phyloP scores from a whole-genome alignment of 2,113 vertebrate genomes.

The Galemys pyrenaicus region DNA sequence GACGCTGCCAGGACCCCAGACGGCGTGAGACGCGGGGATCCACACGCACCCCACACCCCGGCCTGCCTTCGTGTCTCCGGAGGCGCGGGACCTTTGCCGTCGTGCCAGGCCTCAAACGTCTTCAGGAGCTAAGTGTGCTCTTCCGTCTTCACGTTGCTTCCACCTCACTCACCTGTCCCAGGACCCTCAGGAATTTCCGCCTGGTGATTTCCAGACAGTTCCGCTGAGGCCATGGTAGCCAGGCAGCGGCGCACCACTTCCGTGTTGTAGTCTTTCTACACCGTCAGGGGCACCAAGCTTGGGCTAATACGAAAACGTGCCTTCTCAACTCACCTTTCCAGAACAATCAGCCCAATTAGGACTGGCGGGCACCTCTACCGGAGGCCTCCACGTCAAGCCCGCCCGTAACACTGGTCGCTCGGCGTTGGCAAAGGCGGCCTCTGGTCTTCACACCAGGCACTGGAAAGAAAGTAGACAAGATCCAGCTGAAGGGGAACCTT shows the following conservation, averaged over 20 bases:
- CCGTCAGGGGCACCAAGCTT: conserved; percentile 93
- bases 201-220: conserved; percentile 90
- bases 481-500: too few relatives aligned
- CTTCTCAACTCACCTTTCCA: conserved; percentile 78
- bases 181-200: conserved; percentile 93
- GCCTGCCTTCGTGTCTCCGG: too few relatives aligned
- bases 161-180: conserved; percentile 41
- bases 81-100: conserved; percentile 86
- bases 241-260: conserved; percentile 87
- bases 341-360: too few relatives aligned
- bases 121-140: conserved; percentile 92
- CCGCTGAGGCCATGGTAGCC: too few relatives aligned
- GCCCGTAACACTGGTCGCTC: too few relatives aligned
- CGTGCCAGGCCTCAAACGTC: conserved; percentile 94
- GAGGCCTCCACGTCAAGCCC: too few relatives aligned
- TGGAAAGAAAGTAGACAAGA: too few relatives aligned
- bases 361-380: too few relatives aligned
- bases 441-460: too few relatives aligned
- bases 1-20: conserved; percentile 89
- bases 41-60: too few relatives aligned
- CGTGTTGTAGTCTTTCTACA: conserved; percentile 87
- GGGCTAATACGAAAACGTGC: conserved; percentile 76
- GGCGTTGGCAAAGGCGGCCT: too few relatives aligned
- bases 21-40: conserved; percentile 79
- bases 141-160: conserved; percentile 93